Base-by-base conservation (phyloP, 2,113 vertebrate species). In the Geococcyx californianus region DNA sequence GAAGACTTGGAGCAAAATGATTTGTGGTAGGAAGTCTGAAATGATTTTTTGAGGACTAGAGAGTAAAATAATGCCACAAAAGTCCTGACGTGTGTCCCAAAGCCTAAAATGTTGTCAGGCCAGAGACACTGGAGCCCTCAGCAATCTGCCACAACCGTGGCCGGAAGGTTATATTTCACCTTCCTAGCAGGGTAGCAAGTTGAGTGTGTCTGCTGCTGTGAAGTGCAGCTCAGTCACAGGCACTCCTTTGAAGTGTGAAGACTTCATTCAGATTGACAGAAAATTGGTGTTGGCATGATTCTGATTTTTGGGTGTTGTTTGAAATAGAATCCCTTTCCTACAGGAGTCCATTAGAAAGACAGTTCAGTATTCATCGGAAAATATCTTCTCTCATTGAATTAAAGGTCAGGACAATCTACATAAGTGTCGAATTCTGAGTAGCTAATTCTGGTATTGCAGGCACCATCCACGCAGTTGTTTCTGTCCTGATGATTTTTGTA, bases 21-120 rank as follows among this genome's bases (percentile, higher is more conserved):
- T 49, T 94, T 87, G 74, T 75, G 88, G 73, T 93, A 66, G 88
- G 90, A 95, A 94, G 60, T 66, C 72, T 75, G 68, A 83, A 44
- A 26, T 58, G 13, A 68, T 58, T 92, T 92, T 91, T 70, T 68
- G 77, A 87, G 55, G 29, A 47, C 14, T 66, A 6, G 62, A 66
- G 40, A 84, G 60, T 36, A 80, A 51, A 87, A 36, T 81, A 77
- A 59, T 18, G 17, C 52, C 45, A 33, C 72, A 24, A 11, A 94
- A 96, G 75, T n/a, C 58, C 79, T 66, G 68, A 83, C 49, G 25
- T 0, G 0, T 69, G 44, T 92, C 67, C 59, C 24, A 59, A 38
- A 89, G 51, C 33, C 73, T 78, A 24, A 11, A 86, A 59, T 0
- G 0, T 29, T 90, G 31, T 84, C 44, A 59, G n/a, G 66, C 77